Evolutionary conservation across 2,113 vertebrate genomes (phyloP).

Genomic region (Aplodontia rufa): DNA sequence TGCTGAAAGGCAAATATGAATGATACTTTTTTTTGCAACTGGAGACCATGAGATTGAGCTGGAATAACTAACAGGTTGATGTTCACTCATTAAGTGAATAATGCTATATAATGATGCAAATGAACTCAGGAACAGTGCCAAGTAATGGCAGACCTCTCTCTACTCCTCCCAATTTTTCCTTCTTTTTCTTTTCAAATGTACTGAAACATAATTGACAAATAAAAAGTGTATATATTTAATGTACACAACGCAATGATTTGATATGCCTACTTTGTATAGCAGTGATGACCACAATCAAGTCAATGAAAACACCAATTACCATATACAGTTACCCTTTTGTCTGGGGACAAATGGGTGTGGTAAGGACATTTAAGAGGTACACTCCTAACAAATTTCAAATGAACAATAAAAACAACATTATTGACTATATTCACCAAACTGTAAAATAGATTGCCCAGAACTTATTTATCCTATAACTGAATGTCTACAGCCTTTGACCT

Average conservation of each 20-base stretch:
- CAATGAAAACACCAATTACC: background rate
- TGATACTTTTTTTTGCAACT: background rate
- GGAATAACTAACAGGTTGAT: background rate
- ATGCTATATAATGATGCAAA: no score
- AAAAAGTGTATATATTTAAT: no score
- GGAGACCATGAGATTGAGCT: background rate
- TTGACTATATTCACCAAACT: background rate
- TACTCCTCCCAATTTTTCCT: background rate
- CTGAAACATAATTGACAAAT: no score
- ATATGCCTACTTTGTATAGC: background rate
- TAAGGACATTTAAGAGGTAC: background rate
- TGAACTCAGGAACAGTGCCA: background rate
- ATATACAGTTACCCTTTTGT: background rate
- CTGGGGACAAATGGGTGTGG: background rate
- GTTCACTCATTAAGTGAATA: background rate
- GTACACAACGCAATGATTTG: no score
- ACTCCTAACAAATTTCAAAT: background rate
- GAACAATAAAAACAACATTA: background rate
- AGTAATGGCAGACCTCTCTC: background rate
- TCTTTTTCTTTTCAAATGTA: background rate
- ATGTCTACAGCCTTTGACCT: background rate
- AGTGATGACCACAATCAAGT: background rate
- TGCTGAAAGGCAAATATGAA: background rate
- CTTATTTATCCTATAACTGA: background rate
- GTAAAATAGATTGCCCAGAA: background rate